Conservation (phyloP, 2,888 invertebrate genomes). For the Tetanocera ferruginea region DNA sequence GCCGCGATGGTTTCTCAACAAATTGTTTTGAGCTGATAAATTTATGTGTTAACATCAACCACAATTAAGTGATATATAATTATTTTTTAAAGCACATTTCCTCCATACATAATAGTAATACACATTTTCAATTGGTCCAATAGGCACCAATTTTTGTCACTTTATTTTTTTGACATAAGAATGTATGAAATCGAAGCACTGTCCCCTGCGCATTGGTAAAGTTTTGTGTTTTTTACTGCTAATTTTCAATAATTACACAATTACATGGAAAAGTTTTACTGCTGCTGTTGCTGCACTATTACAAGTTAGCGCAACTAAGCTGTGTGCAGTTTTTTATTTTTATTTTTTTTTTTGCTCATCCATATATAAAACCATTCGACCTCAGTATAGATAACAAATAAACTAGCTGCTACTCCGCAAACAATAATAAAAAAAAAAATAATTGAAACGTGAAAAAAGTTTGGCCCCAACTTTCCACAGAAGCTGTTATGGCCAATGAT, state of each 20-base stretch:
- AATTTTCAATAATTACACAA: constrained; percentile 30
- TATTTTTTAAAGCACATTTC: too few species aligned
- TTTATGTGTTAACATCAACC: too few species aligned
- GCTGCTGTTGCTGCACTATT: constrained; percentile 1
- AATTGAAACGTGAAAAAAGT: constrained; percentile 4
- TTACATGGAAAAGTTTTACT: constrained; percentile 25
- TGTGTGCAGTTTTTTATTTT: not conserved
- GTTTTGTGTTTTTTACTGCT: constrained; percentile 21
- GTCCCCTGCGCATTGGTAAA: not conserved
- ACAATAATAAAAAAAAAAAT: not conserved
- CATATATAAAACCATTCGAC: not conserved
- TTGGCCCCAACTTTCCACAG: not conserved
- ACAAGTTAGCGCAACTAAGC: not conserved
- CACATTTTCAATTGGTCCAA: too few species aligned
- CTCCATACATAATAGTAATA: too few species aligned
- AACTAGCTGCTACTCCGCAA: not conserved
- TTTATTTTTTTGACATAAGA: too few species aligned
- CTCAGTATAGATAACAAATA: not conserved
- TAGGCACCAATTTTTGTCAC: too few species aligned
- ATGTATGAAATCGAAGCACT: too few species aligned
- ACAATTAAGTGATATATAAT: too few species aligned
- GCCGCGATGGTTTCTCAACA: too few species aligned
- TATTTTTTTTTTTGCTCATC: too few species aligned
- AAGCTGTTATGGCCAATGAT: not conserved
- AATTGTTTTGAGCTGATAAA: too few species aligned